Percentiles rank a stretch among this genome's conserved stretches.
Conservation (phyloP, 2,797 vertebrate genomes). For the Halcyon smyrnensis region DNA sequence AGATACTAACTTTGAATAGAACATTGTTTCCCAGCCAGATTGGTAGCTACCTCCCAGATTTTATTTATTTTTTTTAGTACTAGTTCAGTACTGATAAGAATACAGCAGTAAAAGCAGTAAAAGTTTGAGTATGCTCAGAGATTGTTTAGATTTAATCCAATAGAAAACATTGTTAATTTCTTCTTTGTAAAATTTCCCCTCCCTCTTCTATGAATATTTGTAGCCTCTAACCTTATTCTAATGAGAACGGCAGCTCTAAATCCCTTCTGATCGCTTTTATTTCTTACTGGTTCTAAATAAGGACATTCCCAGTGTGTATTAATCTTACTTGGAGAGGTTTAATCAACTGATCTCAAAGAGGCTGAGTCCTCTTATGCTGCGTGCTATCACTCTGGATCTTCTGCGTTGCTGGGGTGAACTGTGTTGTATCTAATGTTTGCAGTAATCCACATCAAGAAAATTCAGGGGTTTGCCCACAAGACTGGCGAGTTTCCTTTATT, state of each 20-base stretch:
- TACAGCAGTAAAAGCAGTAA: not conserved
- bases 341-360: slow-evolving; percentile 56
- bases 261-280: slow-evolving; percentile 55
- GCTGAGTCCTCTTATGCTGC: not conserved
- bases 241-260: slow-evolving; percentile 60
- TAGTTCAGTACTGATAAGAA: slow-evolving; percentile 19
- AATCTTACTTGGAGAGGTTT: slow-evolving; percentile 51
- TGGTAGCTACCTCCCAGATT: slow-evolving; percentile 56
- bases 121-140: not conserved
- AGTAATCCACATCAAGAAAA: not conserved
- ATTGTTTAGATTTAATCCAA: not conserved
- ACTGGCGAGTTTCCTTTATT: not conserved
- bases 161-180: not conserved
- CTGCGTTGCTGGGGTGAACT: not conserved
- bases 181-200: not conserved
- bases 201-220: not conserved
- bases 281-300: slow-evolving; percentile 47
- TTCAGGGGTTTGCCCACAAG: not conserved
- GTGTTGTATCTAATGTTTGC: not conserved
- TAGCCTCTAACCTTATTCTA: slow-evolving; percentile 44
- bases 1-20: slow-evolving; percentile 77
- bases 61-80: not conserved
- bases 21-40: slow-evolving; percentile 77
- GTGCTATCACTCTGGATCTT: not conserved
- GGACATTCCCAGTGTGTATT: slow-evolving; percentile 33